These are phyloP conservation scores for Hyla sarda DNA, from an alignment of 2,113 vertebrate genomes.

Conservation along the genomic window DNA sequence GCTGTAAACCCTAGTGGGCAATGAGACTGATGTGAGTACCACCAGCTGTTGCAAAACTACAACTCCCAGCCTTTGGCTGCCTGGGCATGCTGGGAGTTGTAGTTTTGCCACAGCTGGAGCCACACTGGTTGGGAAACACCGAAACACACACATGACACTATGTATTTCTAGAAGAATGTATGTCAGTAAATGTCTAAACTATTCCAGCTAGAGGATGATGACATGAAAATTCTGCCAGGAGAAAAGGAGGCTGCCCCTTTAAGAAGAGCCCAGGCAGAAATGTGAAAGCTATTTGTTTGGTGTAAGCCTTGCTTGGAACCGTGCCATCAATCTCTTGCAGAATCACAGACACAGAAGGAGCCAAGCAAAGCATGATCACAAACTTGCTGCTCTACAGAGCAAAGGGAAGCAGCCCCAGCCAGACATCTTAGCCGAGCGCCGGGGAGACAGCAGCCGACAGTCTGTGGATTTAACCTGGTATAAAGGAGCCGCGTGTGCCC, in stretches of 20 bases:
- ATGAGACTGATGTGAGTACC: too few relatives aligned
- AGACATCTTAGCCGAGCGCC: slow-evolving; percentile 36
- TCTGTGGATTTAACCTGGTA: slow-evolving; percentile 54
- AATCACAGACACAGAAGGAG: slow-evolving; percentile 54
- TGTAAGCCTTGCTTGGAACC: slow-evolving; percentile 53
- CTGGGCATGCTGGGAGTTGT: too few relatives aligned
- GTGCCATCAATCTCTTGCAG: slow-evolving; percentile 57
- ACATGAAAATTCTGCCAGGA: background rate
- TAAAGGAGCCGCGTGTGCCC: background rate
- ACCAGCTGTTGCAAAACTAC: too few relatives aligned
- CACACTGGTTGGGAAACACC: too few relatives aligned
- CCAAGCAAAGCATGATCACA: slow-evolving; percentile 56
- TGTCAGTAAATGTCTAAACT: too few relatives aligned
- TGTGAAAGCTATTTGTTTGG: slow-evolving; percentile 58
- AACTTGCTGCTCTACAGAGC: slow-evolving; percentile 56
- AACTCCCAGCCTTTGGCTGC: too few relatives aligned
- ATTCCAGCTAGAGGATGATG: background rate
- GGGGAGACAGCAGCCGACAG: background rate
- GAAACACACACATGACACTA: background rate
- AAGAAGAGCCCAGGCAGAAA: slow-evolving; percentile 54
- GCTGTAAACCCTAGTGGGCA: too few relatives aligned
- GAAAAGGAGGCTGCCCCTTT: slow-evolving; percentile 43
- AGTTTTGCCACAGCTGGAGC: too few relatives aligned
- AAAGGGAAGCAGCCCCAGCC: slow-evolving; percentile 29
- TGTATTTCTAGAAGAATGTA: background rate